Base-by-base conservation (phyloP, 2,113 vertebrate genomes). In the Galbula dea region DNA sequence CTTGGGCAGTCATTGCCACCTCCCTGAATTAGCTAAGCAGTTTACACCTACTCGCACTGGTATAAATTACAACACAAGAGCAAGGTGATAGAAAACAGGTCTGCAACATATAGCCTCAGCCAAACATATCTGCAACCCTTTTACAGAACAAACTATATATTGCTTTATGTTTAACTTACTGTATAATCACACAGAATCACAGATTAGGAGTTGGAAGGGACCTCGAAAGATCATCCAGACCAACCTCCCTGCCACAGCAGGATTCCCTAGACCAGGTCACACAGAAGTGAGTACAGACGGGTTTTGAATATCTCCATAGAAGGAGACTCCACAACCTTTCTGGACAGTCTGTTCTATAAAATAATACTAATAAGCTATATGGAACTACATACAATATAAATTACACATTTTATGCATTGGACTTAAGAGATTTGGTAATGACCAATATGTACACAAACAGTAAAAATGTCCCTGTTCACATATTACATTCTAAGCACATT, bases 31-130 rank as follows among this genome's bases (percentile, higher is more conserved):
- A 91, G 91, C 67, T 54, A 29, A 51, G 57, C 73, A 85, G 58
- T 96, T 95, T 92, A 76, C 86, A 95, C 86, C 90, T 95, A 86
- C 82, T 93, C 91, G 85, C 48, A 59, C 51, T 48, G 73, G 78
- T 59, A 69, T 16, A 94, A 96, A 91, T 13, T 27, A 61, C 83
- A 91, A 22, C 55, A 74, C 9, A 51, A 66, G 45, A 93, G 27
- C 36, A 67, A 91, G 57, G 63, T 71, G 67, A 65, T 11, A 83
- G 75, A 67, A 93, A 87, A 71, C 55, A 87, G 49, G 48, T 30
- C 51, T 67, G 43, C 65, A 43, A 41, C 6, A 9, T 58, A 19
- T 22, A 78, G 24, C 20, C 37, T 78, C 65, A 72, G 73, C 30
- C 76, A 91, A 93, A 86, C 51, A 74, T 75, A 80, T 51, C 90